phyloP scores from a whole-genome alignment of 2,797 vertebrate genomes.

The Poecilia gillii region DNA sequence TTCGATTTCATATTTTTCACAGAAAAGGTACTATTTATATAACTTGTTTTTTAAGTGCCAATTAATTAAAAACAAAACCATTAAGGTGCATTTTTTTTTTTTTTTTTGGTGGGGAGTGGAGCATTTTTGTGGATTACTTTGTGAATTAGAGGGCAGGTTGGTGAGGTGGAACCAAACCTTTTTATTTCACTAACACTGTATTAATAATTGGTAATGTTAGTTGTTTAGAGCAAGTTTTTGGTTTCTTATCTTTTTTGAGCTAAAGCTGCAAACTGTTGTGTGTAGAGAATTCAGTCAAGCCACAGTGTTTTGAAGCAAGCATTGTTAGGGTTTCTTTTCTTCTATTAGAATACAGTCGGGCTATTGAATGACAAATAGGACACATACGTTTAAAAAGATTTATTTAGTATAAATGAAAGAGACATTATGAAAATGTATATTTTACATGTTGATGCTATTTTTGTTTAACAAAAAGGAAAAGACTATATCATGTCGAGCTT shows the following conservation, averaged over 20 bases:
- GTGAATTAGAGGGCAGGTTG: constrained; percentile 46
- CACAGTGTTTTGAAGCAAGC: constrained; percentile 87
- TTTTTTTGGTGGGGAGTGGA: constrained; percentile 45
- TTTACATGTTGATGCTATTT: constrained; percentile 99
- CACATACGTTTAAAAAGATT: constrained; percentile 85
- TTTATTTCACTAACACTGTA: constrained; percentile 84
- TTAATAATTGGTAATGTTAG: constrained; percentile 88
- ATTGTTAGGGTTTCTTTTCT: constrained; percentile 88
- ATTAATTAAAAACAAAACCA: constrained; percentile 81
- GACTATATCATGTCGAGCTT: constrained; percentile 90
- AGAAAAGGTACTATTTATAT: constrained; percentile 83
- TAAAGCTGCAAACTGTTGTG: constrained; percentile 85
- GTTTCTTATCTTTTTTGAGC: constrained; percentile 93
- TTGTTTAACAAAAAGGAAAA: constrained; percentile 87
- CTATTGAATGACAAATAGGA: constrained; percentile 89
- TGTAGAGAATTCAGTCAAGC: constrained; percentile 86
- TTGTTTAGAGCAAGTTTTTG: constrained; percentile 90
- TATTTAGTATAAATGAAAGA: constrained; percentile 94
- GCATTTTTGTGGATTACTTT: constrained; percentile 65
- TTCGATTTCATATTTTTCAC: constrained; percentile 80
- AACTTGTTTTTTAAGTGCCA: constrained; percentile 83
- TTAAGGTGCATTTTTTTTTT: constrained; percentile 75
- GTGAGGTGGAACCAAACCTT: constrained; percentile 77
- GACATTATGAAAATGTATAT: constrained; percentile 91
- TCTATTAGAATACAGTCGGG: constrained; percentile 85